Conservation (phyloP, 2,797 vertebrate species). For the Sebastes aleutianus region DNA sequence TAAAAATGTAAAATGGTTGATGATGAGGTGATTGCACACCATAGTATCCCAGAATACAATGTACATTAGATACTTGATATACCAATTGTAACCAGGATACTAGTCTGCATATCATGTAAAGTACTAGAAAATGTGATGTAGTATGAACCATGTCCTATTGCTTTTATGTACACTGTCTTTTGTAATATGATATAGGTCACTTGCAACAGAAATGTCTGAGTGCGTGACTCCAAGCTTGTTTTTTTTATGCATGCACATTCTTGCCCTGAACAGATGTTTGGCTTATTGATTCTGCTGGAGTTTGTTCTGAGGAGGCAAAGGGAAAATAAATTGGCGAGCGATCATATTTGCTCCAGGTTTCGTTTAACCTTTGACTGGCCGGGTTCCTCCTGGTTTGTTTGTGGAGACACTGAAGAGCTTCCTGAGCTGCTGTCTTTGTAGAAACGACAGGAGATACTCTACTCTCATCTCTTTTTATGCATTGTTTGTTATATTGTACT, state of each 20-base stretch:
- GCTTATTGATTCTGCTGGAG: constrained; percentile 3
- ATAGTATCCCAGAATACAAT: neutral
- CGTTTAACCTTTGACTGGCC: constrained; percentile 37
- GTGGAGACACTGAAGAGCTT: constrained; percentile 27
- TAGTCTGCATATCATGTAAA: neutral
- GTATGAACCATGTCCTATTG: neutral
- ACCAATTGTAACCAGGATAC: neutral
- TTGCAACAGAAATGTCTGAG: neutral
- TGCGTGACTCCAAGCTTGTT: neutral
- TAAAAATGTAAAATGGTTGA: neutral
- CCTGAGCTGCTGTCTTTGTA: constrained; percentile 26
- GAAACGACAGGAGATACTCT: neutral
- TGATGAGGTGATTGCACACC: neutral
- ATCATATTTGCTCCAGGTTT: constrained; percentile 41
- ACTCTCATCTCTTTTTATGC: neutral
- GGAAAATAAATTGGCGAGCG: constrained; percentile 39
- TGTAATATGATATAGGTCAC: neutral
- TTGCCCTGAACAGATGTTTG: neutral
- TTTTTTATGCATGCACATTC: neutral
- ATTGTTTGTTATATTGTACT: neutral
- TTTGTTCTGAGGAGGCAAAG: constrained; percentile 16
- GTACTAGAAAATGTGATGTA: neutral
- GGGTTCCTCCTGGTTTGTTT: constrained; percentile 34
- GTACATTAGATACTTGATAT: neutral
- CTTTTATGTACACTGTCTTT: neutral